Base-by-base conservation (phyloP, 2,888 invertebrate species). In the Caradrina kadenii region DNA sequence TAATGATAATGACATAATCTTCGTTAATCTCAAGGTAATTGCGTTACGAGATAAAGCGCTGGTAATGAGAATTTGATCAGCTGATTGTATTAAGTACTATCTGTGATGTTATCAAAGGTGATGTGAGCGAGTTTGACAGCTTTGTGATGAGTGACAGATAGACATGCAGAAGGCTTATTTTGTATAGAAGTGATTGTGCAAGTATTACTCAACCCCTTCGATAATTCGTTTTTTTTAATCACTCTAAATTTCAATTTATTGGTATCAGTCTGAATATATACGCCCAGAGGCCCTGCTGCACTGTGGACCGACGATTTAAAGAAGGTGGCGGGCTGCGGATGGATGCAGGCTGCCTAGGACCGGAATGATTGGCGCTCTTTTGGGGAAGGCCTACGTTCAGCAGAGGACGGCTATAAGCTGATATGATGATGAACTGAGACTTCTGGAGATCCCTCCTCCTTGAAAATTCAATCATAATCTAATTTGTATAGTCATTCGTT, bases 21-120 rank as follows among this genome's bases (percentile, higher is more conserved):
- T 15, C 45, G 39, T 49, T 63, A 74, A 76, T 76, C 65, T 19
- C 65, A 66, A 70, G 81, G 71, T 59, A 66, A 66, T 64, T 31
- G 22, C 15, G 19, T 63, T 65, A 76, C 59, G 7, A 60, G 55
- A 61, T 80, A 66, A 75, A 71, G 65, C 55, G 52, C 39, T 42
- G 45, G 50, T 71, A 78, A 78, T 66, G 66, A 61, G 55, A 48
- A 17, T 69, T 31, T 63, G 60, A 71, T 66, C 77, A 66, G 50
- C 60, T 55, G 65, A 80, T 80, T 71, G 54, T 10, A 62, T 77
- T 74, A n/a, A n/a, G n/a, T n/a, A 79, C 53, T 54, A 48, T 66
- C 35, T 11, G 26, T 50, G 53, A 76, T 63, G 53, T 65, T 76
- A 76, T 60, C 77, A 63, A 65, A 80, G 19, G 49, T 65, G 50